Conservation (phyloP, 2,113 vertebrate genomes). For the Puntigrus tetrazona region DNA sequence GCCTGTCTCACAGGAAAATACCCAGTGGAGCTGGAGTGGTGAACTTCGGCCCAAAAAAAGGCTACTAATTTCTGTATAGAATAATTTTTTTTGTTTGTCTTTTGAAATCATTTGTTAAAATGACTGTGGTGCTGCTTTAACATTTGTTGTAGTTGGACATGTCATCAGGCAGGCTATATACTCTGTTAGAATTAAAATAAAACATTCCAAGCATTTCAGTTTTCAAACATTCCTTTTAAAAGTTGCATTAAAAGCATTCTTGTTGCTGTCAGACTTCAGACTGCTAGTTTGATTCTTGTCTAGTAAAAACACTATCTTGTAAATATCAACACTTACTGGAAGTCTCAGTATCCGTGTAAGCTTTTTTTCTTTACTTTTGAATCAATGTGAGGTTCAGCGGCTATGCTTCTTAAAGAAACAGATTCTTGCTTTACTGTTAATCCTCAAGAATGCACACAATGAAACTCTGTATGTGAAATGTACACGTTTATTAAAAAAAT, state of each 20-base stretch:
- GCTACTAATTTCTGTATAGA: neutral
- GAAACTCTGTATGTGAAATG: neutral
- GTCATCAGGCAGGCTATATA: neutral
- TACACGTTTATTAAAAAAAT: slow-evolving; percentile 40
- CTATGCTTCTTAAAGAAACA: neutral
- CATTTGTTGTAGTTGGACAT: neutral
- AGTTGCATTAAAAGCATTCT: neutral
- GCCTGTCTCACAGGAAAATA: slow-evolving; percentile 96
- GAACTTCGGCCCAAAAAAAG: slow-evolving; percentile 43
- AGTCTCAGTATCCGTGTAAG: neutral
- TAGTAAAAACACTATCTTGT: neutral
- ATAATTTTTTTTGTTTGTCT: neutral
- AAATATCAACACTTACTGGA: neutral
- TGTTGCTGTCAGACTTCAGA: neutral
- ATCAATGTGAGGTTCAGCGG: neutral
- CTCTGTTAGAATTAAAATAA: neutral
- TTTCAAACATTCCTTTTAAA: neutral
- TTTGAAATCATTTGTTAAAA: neutral
- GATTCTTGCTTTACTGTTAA: neutral
- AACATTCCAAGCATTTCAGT: neutral
- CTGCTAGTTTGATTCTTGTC: neutral
- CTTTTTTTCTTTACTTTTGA: neutral
- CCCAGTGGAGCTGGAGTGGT: slow-evolving; percentile 94
- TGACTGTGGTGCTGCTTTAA: neutral
- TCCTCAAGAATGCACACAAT: neutral